A percentile compares a stretch with the other conserved stretches of the same genome.
Conservation (phyloP, 2,888 invertebrate species). For the Aromia moschata region DNA sequence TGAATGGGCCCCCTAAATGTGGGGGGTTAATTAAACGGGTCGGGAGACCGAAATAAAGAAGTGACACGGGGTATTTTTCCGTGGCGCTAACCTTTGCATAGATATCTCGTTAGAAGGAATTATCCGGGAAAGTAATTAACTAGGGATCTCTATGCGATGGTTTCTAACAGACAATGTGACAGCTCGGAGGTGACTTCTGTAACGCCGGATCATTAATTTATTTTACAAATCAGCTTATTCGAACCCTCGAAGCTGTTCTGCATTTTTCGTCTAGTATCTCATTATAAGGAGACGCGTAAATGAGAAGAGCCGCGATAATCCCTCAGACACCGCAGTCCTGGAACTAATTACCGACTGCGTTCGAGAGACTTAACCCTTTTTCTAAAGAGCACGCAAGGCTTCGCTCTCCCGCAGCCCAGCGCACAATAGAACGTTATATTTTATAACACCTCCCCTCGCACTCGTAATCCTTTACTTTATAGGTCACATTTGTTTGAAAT, state of each 20-base stretch:
- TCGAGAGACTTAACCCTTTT: constrained; percentile 53
- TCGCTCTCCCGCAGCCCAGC: constrained; percentile 34
- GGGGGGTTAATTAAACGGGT: constrained; percentile 22
- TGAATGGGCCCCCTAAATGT: background rate
- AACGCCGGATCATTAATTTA: constrained; percentile 63
- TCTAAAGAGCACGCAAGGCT: constrained; percentile 38
- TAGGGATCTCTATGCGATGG: constrained; percentile 55
- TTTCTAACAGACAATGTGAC: constrained; percentile 62
- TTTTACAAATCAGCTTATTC: constrained; percentile 64
- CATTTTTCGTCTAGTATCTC: constrained; percentile 58
- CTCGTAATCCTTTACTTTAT: constrained; percentile 38
- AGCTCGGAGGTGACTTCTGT: constrained; percentile 62
- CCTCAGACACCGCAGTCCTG: constrained; percentile 55
- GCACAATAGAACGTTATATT: constrained; percentile 42
- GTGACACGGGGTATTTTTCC: constrained; percentile 43
- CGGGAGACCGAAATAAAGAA: constrained; percentile 34
- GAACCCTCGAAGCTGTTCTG: constrained; percentile 56
- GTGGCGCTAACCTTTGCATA: constrained; percentile 58
- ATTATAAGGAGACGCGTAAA: constrained; percentile 58
- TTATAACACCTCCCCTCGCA: constrained; percentile 37
- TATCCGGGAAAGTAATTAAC: constrained; percentile 62
- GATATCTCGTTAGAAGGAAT: constrained; percentile 62
- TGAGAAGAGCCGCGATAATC: constrained; percentile 59
- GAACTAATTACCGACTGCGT: constrained; percentile 57
- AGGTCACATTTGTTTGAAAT: constrained; percentile 44